Evolutionary conservation across 2,113 vertebrate species (phyloP), one percentile per base, ranked within the genome.

Genomic region (Poecilia latipinna): DNA sequence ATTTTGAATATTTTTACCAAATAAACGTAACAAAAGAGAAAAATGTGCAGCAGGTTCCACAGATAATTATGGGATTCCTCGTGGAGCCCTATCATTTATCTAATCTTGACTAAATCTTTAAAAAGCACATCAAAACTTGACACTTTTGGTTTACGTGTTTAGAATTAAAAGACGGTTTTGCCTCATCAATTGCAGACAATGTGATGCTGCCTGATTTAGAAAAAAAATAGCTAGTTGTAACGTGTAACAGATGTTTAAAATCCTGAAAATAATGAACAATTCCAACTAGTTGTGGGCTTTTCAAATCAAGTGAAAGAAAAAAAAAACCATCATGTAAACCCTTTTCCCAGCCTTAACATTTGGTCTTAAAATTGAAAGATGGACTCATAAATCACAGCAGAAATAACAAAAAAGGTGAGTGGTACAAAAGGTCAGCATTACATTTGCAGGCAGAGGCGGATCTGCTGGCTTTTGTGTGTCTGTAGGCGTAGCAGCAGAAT

Each of bases 101-200:
- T 48, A 19, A 48, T 48, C 44, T 48, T 48, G 15, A 48, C 17
- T 48, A 48, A 19, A 19, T 19, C 39, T 42, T 48, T 19, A 5
- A 48, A 17, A 48, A 19, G 13, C 1, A 17, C 44, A 48, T 48
- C 17, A 6, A 48, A 48, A 19, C 15, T 19, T 2, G 1, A 48
- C 44, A 48, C 44, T 57, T 22, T 57, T n/a, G 8, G 51, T 57
- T 57, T 19, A 10, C n/a, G 51, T 8, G 22, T 24, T 11, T n/a
- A 57, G 3, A 57, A 57, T n/a, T 57, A 8, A 57, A 57, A 57
- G 28, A 28, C 28, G 1, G 83, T 77, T 79, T 74, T 61, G 37
- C 83, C 74, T 68, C 75, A 83, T 78, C 76, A n/a, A 24, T 54
- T 12, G 65, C 44, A 74, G 26, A 42, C 65, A 61, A 79, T 76